phyloP scores from a whole-genome alignment of 2,113 vertebrate genomes.

The Epinephelus fuscoguttatus region DNA sequence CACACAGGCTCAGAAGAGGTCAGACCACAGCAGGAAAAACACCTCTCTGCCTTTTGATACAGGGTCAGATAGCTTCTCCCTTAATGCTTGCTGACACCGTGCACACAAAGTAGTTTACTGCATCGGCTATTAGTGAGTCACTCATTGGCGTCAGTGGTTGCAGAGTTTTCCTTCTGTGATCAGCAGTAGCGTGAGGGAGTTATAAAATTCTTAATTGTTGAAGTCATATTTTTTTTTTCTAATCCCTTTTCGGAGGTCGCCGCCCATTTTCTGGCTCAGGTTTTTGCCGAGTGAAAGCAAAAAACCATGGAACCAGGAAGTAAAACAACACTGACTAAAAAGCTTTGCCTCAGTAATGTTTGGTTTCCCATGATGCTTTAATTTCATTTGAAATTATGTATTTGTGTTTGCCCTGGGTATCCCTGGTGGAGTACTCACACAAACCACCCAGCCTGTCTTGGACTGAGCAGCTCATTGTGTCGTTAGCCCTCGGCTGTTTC shows the following conservation, averaged over 20 bases:
- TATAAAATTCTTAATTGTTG: slow-evolving; percentile 56
- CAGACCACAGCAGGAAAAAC: slow-evolving; percentile 58
- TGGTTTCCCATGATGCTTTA: slow-evolving; percentile 64
- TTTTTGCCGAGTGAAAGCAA: slow-evolving; percentile 4
- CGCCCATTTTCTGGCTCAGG: slow-evolving; percentile 20
- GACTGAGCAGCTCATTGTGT: slow-evolving; percentile 53
- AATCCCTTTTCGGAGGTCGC: slow-evolving; percentile 42
- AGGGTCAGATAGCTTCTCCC: neutral
- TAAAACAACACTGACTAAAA: slow-evolving; percentile 46
- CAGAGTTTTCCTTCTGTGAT: slow-evolving; percentile 20
- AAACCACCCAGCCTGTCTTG: slow-evolving; percentile 67
- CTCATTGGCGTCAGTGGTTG: slow-evolving; percentile 38
- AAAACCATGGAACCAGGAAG: slow-evolving; percentile 52
- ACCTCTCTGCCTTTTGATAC: slow-evolving; percentile 29
- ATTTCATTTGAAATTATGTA: slow-evolving; percentile 56
- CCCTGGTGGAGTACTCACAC: slow-evolving; percentile 44
- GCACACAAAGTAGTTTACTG: slow-evolving; percentile 17
- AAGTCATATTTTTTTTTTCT: slow-evolving; percentile 17
- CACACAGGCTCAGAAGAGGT: slow-evolving; percentile 48
- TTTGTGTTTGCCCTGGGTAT: slow-evolving; percentile 61
- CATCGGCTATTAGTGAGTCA: slow-evolving; percentile 37
- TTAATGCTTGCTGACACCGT: neutral
- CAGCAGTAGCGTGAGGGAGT: slow-evolving; percentile 38
- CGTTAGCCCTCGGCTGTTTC: slow-evolving; percentile 48
- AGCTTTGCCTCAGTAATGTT: slow-evolving; percentile 34